Evolutionary conservation across 2,113 vertebrate genomes (phyloP), one percentile per base, ranked within the genome.

Genomic region (Gasterosteus nipponicus): DNA sequence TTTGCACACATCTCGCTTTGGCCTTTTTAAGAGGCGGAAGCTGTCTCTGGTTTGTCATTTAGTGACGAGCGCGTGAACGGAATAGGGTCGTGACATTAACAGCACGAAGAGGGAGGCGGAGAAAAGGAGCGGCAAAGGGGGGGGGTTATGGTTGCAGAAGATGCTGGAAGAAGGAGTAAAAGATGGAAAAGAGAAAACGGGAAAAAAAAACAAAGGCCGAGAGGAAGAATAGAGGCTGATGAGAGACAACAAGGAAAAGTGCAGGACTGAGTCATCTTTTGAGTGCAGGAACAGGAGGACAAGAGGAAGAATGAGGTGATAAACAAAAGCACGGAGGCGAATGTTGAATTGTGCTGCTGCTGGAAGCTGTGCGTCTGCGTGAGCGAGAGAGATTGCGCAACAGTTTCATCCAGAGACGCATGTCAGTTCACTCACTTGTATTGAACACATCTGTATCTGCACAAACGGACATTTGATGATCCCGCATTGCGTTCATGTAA

Each of bases 11-110:
- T 84, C 84, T 82, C 18, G 31, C 78, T 83, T 78, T 91, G 89
- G 89, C 91, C 89, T 92, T 54, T 54, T 92, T 91, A 89, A 86
- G 73, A 87, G 80, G 81, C 76, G 63, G 85, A 86, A 78, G 89
- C 87, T 80, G 88, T 87, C 86, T 90, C 59, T 44, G 86, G 73
- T 87, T 89, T 89, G 91, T 91, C 91, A 92, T 92, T 90, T 90
- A 88, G 90, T 81, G 89, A 92, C 22, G 83, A 83, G 86, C 81
- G 78, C 75, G 85, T 87, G 91, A 80, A 86, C 82, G 60, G 89
- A 91, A 92, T 85, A 64, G 78, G 85, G 81, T 85, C 68, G 79
- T 80, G 89, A 86, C 83, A 85, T 82, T 70, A 74, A 54, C 56
- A 60, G 73, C 77, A 77, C 59, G 73, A 62, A 44, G 26, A 39